These are phyloP conservation scores for Cydia amplana DNA, from an alignment of 1,140 invertebrate genomes.

Conservation along the genomic window DNA sequence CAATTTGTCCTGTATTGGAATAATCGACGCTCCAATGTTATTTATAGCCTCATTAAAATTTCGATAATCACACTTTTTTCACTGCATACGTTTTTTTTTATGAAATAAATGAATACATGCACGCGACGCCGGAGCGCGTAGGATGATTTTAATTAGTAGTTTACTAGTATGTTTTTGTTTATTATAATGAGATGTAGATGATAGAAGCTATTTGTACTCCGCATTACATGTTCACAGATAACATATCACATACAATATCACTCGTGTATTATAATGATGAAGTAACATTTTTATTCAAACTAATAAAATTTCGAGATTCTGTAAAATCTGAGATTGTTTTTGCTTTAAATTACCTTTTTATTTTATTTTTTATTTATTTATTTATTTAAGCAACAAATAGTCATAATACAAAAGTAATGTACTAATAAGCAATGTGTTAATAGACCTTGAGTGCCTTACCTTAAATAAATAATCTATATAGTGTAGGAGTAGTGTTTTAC, in stretches of 20 bases:
- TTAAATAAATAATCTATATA: no score
- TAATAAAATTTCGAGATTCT: no score
- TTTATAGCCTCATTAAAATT: constrained; percentile 74
- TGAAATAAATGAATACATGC: constrained; percentile 40
- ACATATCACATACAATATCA: no score
- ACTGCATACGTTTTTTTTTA: constrained; percentile 35
- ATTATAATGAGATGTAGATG: constrained; percentile 45
- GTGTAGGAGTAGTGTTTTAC: background rate
- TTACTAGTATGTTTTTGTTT: constrained; percentile 50
- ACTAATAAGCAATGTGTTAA: no score
- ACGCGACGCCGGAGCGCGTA: constrained; percentile 47
- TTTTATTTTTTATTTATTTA: no score
- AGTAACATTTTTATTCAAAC: no score
- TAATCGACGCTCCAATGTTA: constrained; percentile 63
- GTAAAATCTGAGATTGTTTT: no score
- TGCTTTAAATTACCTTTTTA: no score
- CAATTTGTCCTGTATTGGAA: constrained; percentile 71
- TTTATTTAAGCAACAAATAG: no score
- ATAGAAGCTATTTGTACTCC: constrained; percentile 1
- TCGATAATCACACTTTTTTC: constrained; percentile 62
- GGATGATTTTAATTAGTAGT: constrained; percentile 63
- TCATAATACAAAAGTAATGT: no score
- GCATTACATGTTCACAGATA: background rate
- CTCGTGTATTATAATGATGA: no score
- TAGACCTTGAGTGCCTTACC: no score